A percentile compares a stretch with the other conserved stretches of the same genome.
phyloP scores from a whole-genome alignment of 2,113 vertebrate genomes.

The Microcebus ravelobensis region DNA sequence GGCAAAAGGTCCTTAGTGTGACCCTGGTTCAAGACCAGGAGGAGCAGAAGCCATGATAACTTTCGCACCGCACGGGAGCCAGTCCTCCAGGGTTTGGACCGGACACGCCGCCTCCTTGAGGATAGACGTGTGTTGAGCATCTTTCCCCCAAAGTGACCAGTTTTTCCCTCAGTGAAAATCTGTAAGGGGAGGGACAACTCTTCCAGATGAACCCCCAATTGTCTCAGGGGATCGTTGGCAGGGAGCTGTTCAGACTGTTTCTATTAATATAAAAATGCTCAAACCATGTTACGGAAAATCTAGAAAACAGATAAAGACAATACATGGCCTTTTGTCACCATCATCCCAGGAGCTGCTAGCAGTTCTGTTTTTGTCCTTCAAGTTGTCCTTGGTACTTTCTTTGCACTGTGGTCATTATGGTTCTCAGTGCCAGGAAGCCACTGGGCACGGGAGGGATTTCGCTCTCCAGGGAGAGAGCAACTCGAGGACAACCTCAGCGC shows the following conservation, averaged over 20 bases:
- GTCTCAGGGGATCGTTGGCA: neutral
- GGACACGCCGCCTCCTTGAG: neutral
- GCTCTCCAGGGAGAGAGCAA: neutral
- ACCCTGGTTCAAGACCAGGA: neutral
- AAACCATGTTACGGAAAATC: neutral
- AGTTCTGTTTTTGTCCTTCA: neutral
- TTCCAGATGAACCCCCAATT: fast-evolving
- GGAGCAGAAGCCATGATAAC: neutral
- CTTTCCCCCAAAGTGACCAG: too few relatives aligned
- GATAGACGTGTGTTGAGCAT: neutral
- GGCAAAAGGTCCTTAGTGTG: neutral
- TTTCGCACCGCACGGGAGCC: neutral
- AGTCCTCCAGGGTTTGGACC: neutral
- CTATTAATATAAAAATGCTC: neutral
- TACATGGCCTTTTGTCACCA: neutral
- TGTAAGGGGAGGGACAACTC: fast-evolving
- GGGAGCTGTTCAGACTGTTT: neutral
- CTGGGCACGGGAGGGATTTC: neutral
- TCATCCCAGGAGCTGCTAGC: fast-evolving
- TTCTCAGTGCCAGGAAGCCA: neutral
- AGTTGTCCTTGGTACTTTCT: neutral
- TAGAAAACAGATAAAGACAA: neutral
- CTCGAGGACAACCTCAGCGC: neutral
- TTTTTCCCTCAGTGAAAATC: neutral
- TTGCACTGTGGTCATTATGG: neutral